A percentile compares a stretch with the other conserved stretches of the same genome.
Evolutionary conservation across 2,888 invertebrate species (phyloP).

Genomic region (Heliconius hortense): DNA sequence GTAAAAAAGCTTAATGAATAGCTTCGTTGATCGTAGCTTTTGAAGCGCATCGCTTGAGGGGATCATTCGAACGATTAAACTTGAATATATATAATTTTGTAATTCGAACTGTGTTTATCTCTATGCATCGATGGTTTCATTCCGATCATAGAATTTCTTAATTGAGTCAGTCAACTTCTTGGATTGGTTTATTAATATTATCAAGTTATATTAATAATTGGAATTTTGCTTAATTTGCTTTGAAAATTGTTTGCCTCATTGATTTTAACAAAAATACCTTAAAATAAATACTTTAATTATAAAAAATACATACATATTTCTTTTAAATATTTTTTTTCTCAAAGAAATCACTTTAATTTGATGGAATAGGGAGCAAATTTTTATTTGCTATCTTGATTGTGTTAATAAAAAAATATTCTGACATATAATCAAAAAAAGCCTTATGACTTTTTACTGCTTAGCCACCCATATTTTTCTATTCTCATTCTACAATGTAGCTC

Average conservation of each 20-base stretch:
- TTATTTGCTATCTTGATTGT: too few relatives aligned
- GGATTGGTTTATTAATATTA: neutral
- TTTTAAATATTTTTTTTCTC: too few relatives aligned
- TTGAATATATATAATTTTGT: constrained; percentile 47
- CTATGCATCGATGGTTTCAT: constrained; percentile 32
- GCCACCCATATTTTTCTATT: too few relatives aligned
- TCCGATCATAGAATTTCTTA: constrained; percentile 27
- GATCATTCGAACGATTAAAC: constrained; percentile 46
- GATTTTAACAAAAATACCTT: too few relatives aligned
- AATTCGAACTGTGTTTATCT: constrained; percentile 38
- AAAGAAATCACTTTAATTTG: neutral
- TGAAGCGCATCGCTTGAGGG: constrained; percentile 53
- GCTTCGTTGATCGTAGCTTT: constrained; percentile 50
- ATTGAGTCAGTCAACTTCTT: neutral
- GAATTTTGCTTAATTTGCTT: neutral
- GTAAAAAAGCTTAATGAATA: constrained; percentile 59
- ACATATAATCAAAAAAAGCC: too few relatives aligned
- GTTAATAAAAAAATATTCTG: too few relatives aligned
- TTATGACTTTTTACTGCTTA: too few relatives aligned
- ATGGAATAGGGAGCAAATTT: too few relatives aligned
- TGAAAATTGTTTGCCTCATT: too few relatives aligned
- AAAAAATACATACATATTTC: too few relatives aligned
- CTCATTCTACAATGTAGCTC: too few relatives aligned
- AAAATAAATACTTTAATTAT: too few relatives aligned
- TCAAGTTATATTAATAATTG: neutral